Evolutionary conservation across 2,888 invertebrate genomes (phyloP).

Genomic region (Microctonus brassicae): DNA sequence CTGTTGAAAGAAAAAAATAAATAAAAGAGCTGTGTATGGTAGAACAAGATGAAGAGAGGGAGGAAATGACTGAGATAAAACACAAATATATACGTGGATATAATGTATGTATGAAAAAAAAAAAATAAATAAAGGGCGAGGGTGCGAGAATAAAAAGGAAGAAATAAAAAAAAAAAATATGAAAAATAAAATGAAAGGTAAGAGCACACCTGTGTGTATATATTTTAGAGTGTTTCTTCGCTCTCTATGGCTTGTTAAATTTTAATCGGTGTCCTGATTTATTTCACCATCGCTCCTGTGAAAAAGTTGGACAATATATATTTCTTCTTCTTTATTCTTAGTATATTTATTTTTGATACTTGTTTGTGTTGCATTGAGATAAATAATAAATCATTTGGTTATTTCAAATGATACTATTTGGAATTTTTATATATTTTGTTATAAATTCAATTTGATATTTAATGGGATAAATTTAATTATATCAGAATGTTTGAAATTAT

Average conservation of each 20-base stretch:
- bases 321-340: constrained; percentile 2
- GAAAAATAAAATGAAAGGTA: constrained; percentile 3
- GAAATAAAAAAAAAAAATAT: neutral
- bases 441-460: no score
- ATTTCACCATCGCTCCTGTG: constrained; percentile 41
- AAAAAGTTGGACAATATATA: no score
- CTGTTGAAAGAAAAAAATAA: constrained; percentile 4
- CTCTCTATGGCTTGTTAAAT: constrained; percentile 52
- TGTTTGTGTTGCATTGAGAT: no score
- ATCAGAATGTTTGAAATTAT: no score
- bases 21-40: neutral
- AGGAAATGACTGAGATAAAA: neutral
- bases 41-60: neutral
- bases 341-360: no score
- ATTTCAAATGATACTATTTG: no score
- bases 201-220: constrained; percentile 16
- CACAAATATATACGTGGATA: neutral
- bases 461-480: no score
- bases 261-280: constrained; percentile 57
- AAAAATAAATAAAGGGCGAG: neutral
- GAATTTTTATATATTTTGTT: no score
- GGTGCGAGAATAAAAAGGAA: constrained; percentile 11
- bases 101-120: neutral
- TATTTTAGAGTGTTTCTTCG: neutral
- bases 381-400: no score